Evolutionary conservation across 2,888 invertebrate genomes (phyloP).

Genomic region (Erannis defoliaria): DNA sequence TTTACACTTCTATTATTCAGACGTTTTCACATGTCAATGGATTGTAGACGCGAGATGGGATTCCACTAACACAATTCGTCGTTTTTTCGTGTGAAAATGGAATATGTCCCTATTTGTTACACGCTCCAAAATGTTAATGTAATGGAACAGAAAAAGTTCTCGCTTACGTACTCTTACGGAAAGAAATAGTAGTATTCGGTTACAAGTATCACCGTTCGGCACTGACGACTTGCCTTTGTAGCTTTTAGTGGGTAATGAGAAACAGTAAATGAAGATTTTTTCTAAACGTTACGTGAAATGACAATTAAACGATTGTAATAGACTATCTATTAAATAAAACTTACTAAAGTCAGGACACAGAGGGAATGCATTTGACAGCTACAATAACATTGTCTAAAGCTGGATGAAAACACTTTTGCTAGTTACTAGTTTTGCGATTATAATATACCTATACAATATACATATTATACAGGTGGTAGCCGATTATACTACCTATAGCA

Average conservation of each 20-base stretch:
- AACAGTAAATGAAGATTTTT: not conserved
- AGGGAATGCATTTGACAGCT: no score
- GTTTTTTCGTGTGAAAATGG: not conserved
- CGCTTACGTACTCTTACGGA: not conserved
- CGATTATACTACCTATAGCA: no score
- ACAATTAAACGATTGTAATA: no score
- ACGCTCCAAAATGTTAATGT: not conserved
- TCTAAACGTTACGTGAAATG: no score
- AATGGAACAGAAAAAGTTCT: constrained; percentile 1
- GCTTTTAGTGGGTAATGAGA: not conserved
- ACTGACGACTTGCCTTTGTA: not conserved
- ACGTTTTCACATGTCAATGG: constrained; percentile 1
- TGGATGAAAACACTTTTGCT: no score
- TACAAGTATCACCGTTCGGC: not conserved
- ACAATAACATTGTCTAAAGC: no score
- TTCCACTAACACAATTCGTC: not conserved
- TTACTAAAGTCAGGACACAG: no score
- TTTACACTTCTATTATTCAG: not conserved
- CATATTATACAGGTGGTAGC: no score
- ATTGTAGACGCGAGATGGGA: not conserved
- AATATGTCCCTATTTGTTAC: constrained; percentile 7
- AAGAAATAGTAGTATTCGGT: not conserved
- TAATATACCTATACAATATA: no score
- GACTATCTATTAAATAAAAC: no score
- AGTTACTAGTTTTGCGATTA: no score